Conservation (phyloP, 2,888 invertebrate genomes). For the Tanypteryx hageni region DNA sequence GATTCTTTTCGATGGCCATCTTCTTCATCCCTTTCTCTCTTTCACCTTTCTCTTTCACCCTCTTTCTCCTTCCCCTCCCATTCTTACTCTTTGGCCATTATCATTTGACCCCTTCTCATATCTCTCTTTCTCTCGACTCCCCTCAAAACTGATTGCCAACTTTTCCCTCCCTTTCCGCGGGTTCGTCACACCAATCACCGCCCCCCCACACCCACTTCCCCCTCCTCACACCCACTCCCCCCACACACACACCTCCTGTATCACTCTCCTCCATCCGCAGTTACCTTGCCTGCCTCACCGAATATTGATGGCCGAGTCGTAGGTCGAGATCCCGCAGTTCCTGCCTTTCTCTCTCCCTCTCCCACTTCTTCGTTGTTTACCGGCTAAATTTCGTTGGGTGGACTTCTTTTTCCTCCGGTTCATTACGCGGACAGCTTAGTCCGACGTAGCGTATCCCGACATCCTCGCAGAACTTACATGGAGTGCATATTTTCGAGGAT, state of each 20-base stretch:
- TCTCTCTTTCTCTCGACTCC: background rate
- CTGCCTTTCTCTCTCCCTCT: background rate
- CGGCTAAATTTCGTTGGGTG: background rate
- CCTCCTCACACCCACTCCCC: too few relatives aligned
- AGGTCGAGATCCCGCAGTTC: background rate
- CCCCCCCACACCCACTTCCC: too few relatives aligned
- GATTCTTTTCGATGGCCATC: background rate
- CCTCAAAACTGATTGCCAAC: constrained; percentile 5
- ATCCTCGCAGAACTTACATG: too few relatives aligned
- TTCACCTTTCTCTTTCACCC: background rate
- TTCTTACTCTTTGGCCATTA: background rate
- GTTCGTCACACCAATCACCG: too few relatives aligned
- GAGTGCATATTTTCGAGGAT: too few relatives aligned
- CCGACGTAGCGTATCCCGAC: too few relatives aligned
- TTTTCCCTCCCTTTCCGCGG: background rate
- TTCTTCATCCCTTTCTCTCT: background rate
- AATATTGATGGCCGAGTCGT: constrained; percentile 6
- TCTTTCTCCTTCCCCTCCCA: background rate
- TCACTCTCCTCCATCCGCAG: background rate
- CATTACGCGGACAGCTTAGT: too few relatives aligned
- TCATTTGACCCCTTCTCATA: background rate
- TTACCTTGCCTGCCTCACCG: background rate
- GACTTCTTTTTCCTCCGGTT: too few relatives aligned
- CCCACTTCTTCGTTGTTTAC: background rate
- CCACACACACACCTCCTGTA: too few relatives aligned